Conservation (phyloP, 2,888 invertebrate species). For the Andrena chrysosceles region DNA sequence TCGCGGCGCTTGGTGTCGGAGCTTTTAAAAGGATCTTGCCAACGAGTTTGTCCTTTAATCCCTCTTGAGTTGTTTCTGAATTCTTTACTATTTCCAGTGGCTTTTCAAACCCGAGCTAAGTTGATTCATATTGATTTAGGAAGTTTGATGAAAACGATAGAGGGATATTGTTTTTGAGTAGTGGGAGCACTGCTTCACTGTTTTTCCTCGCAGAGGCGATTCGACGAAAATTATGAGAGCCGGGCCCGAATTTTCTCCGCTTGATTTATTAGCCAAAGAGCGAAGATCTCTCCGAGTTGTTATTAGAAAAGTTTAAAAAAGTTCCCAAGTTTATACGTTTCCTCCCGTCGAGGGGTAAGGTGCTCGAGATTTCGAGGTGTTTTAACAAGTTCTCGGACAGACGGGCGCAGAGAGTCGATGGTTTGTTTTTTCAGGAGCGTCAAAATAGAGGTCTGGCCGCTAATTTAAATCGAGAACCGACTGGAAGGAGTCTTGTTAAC, state of each 20-base stretch:
- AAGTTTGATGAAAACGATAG: not conserved
- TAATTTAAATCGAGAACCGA: conserved; percentile 55
- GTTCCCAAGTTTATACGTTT: conserved; percentile 30
- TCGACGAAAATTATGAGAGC: not conserved
- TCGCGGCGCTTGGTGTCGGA: not conserved
- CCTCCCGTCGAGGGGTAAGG: not conserved
- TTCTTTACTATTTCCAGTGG: too few species aligned
- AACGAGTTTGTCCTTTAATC: too few species aligned
- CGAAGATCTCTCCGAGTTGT: conserved; percentile 14
- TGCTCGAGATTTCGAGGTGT: conserved; percentile 20
- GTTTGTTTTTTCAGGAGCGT: conserved; percentile 31
- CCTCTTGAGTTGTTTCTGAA: too few species aligned
- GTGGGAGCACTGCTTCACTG: not conserved
- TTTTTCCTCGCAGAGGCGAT: not conserved
- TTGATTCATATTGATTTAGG: too few species aligned
- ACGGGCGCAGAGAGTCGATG: not conserved
- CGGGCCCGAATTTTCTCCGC: not conserved
- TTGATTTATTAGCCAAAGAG: conserved; percentile 34
- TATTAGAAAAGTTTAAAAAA: conserved; percentile 50
- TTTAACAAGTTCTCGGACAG: conserved; percentile 30
- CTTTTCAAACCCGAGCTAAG: too few species aligned
- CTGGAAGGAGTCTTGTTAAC: conserved; percentile 46
- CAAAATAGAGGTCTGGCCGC: conserved; percentile 16
- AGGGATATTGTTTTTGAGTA: not conserved
- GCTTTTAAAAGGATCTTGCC: not conserved